These are phyloP conservation scores for Falco concolor DNA, from an alignment of 2,797 vertebrate species.

Conservation along the genomic window DNA sequence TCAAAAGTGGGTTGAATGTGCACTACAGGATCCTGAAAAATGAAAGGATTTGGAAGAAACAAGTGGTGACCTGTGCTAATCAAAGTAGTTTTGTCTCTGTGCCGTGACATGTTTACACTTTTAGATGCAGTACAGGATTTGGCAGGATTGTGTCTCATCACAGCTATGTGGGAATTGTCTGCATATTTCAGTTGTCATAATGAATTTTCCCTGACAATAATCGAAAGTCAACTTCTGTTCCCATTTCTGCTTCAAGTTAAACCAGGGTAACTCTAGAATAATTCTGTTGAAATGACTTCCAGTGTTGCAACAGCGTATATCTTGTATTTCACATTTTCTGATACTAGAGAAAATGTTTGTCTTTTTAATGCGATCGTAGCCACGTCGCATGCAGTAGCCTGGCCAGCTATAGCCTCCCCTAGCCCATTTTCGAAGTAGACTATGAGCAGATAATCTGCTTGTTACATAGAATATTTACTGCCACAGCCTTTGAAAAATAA, in stretches of 20 bases:
- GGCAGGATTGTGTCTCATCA: background rate
- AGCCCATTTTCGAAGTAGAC: background rate
- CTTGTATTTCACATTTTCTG: background rate
- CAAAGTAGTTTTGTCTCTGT: background rate
- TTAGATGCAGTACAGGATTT: background rate
- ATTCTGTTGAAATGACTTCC: fast-evolving
- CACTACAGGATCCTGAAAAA: background rate
- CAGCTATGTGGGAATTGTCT: background rate
- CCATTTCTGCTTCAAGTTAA: background rate
- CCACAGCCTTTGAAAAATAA: background rate
- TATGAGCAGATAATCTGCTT: background rate
- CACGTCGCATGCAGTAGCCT: background rate
- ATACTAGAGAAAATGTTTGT: background rate
- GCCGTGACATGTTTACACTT: background rate
- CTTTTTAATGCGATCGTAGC: background rate
- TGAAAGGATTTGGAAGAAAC: background rate
- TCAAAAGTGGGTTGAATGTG: background rate
- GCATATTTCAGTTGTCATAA: background rate
- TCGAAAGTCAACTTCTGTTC: background rate
- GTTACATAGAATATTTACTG: background rate
- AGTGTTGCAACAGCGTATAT: background rate
- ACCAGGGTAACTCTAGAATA: background rate
- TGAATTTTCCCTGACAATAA: background rate
- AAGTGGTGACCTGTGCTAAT: background rate
- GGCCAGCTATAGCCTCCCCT: background rate